Base-by-base conservation (phyloP, 2,888 invertebrate species). In the Panopea generosa region DNA sequence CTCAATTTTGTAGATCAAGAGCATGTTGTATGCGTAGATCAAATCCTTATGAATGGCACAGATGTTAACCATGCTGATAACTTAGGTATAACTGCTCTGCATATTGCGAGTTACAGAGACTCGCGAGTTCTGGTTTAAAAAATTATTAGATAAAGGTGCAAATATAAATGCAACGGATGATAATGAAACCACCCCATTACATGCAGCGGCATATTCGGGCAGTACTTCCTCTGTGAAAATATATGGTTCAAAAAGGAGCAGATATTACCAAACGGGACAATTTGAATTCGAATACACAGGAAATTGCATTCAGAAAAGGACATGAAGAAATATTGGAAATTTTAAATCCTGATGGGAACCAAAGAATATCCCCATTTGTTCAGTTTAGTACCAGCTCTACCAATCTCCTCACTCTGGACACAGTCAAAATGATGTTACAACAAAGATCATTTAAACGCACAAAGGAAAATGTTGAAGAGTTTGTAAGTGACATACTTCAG, bases 181-280 rank as follows among this genome's bases (percentile, higher is more conserved):
- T 20, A 50, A 73, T 11, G 18, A 29, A n/a, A 57, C 71, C 7
- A 56, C 68, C 1, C 68, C 78, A 11, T 55, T 80, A 7, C 79
- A 73, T 56, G 61, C 75, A 26, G 72, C 73, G 14, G 69, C 75
- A 26, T 76, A 63, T 68, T 49, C 33, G 11, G 56, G 66, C 29
- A 43, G 55, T 26, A 22, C 47, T n/a, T 14, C 29, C 24, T 27
- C 45, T 53, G 63, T 55, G 29, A 52, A 62, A 38, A n/a, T 52
- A 11, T 56, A n/a, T 80, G 7, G 7, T 80, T 9, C 43, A 62
- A 16, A 27, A 55, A 0, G 69, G 55, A 7, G 71, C 69, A 2
- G 59, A 75, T 22, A 24, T 24, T 1, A 47, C 49, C 16, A 7
- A 18, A 2, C 47, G 27, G 22, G 79, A 80, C 43, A 47, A 29